Percentiles rank a stretch among this genome's conserved stretches.
Evolutionary conservation across 92 coral and sea anemone genomes (phyloP).

Genomic region (Epizoanthus illoricatus): DNA sequence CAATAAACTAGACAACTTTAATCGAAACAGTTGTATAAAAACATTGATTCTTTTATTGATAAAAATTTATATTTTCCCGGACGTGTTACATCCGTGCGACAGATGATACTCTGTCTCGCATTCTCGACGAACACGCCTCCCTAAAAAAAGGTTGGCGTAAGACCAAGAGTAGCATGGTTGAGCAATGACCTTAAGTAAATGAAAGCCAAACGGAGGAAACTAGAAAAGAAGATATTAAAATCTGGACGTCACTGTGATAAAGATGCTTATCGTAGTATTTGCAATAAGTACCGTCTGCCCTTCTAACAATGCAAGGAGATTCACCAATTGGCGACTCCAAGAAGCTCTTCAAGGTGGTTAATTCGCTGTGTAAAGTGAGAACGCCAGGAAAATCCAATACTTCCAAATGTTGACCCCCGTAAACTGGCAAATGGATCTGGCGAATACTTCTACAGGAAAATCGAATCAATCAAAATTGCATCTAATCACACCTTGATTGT

Average conservation of each 20-base stretch:
- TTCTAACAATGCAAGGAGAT: no score
- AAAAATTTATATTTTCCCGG: no score
- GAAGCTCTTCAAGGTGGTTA: constrained; percentile 24
- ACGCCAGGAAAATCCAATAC: not conserved
- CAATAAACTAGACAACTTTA: no score
- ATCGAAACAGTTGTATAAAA: no score
- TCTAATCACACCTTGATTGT: no score
- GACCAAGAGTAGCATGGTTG: constrained; percentile 46
- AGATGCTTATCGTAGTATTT: constrained; percentile 20
- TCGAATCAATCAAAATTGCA: no score
- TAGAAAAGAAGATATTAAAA: constrained; percentile 26
- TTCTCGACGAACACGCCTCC: constrained; percentile 4
- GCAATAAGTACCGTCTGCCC: constrained; percentile 23
- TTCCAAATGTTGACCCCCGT: constrained; percentile 5
- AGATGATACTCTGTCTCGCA: no score
- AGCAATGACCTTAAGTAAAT: constrained; percentile 32
- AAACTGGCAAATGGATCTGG: constrained; percentile 18
- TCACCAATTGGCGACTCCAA: constrained; percentile 1
- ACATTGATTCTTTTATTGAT: no score
- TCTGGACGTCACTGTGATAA: constrained; percentile 23
- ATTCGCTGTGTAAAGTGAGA: constrained; percentile 22
- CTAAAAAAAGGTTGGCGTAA: constrained; percentile 17
- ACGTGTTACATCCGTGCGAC: no score
- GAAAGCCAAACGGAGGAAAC: constrained; percentile 35
- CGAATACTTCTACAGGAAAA: constrained; percentile 10